Evolutionary conservation across 2,113 vertebrate species (phyloP), one percentile per base, ranked within the genome.

Genomic region (Atherinomorus stipes): DNA sequence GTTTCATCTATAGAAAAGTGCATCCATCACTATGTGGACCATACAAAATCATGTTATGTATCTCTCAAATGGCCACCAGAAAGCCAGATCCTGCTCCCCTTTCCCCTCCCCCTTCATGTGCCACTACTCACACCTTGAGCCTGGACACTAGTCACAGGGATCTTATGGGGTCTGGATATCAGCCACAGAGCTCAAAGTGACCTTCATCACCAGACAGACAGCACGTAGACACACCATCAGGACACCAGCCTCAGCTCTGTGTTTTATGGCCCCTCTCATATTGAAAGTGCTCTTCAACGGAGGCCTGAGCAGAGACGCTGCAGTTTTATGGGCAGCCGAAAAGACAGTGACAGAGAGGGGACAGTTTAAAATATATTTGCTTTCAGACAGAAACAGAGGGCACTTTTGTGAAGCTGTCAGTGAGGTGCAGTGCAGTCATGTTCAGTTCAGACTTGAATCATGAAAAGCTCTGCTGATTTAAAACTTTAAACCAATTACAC

Each of bases 161-260:
- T 83, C 50, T 66, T 38, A 61, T 34, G 49, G 37, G 50, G 28
- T 68, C 72, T 90, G 82, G 70, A 87, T 34, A 49, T 69, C 21
- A 47, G 78, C 86, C 83, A 83, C 61, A 12, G 19, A 70, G 71
- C 78, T 82, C 78, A 89, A 83, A 85, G 85, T 90, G 72, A 92
- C 89, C 83, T 88, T 85, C 78, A 63, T 66, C 52, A 37, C 64
- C 74, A 78, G 53, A 76, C 78, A 73, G 83, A 78, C 78, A 68
- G 57, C 58, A 65, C 26, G 26, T 71, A 83, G 71, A 65, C 57
- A 37, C 19, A 37, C 42, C 65, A 51, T 18, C 34, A 61, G 64
- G 44, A 37, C 74, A 45, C 53, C 67, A 19, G 64, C 37, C 75
- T 51, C 40, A 50, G 78, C 38, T 66, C 51, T 28, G 61, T 72